Conservation (phyloP, 1,140 invertebrate species). For the Drosophila lini region DNA sequence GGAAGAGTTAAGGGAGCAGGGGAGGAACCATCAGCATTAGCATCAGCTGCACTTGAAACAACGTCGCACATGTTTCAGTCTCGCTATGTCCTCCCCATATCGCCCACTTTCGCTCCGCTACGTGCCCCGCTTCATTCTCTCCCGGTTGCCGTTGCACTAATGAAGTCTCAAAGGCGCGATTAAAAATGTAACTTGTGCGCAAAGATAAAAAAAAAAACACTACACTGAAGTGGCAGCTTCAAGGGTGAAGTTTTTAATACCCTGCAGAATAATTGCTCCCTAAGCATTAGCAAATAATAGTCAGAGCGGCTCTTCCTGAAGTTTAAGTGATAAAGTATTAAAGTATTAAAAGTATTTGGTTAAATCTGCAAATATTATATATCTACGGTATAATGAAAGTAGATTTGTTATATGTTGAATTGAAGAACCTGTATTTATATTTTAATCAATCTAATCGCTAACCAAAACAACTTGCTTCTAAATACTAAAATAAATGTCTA, state of each 20-base stretch:
- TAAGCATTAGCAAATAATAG: neutral
- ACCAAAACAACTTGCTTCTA: no score
- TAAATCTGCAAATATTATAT: no score
- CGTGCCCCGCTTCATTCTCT: constrained; percentile 39
- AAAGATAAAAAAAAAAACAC: constrained; percentile 41
- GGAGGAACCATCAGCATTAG: constrained; percentile 23
- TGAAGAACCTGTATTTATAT: no score
- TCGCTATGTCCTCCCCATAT: constrained; percentile 16
- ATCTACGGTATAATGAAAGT: no score
- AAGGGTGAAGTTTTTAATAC: constrained; percentile 37
- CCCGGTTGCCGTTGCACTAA: constrained; percentile 62
- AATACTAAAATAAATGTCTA: neutral
- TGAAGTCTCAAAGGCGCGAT: constrained; percentile 83
- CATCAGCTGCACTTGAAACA: constrained; percentile 70
- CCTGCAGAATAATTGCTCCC: constrained; percentile 34
- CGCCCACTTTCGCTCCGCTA: constrained; percentile 27
- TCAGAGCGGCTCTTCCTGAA: neutral
- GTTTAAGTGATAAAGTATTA: neutral
- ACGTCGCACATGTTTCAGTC: constrained; percentile 67
- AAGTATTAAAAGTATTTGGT: neutral
- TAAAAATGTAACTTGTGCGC: constrained; percentile 80
- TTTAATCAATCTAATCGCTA: no score
- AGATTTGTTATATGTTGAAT: neutral
- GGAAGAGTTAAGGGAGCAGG: constrained; percentile 21
- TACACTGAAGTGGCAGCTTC: constrained; percentile 39